Percentiles rank a stretch among this genome's conserved stretches.
Evolutionary conservation across 2,888 invertebrate genomes (phyloP).

Genomic region (Germaria angustata): DNA sequence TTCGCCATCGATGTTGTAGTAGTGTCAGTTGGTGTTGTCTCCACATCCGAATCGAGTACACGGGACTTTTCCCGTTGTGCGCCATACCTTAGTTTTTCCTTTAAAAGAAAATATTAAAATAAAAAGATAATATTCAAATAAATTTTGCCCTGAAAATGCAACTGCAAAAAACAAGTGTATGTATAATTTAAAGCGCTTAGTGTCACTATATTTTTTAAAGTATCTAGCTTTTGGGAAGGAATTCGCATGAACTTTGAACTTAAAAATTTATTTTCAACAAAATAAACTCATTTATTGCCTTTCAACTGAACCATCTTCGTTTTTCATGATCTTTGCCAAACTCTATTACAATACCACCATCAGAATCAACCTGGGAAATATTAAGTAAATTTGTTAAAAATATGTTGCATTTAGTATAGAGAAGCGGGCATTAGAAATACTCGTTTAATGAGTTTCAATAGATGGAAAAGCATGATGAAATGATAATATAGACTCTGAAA

Average conservation of each 20-base stretch:
- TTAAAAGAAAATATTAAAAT: constrained; percentile 36
- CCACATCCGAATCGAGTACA: constrained; percentile 70
- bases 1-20: constrained; percentile 71
- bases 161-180: not conserved
- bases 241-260: constrained; percentile 35
- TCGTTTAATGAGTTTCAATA: not conserved
- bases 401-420: constrained; percentile 12
- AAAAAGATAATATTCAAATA: not conserved
- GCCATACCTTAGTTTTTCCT: constrained; percentile 68
- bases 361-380: constrained; percentile 69
- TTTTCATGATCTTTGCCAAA: constrained; percentile 67
- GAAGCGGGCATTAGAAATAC: not conserved
- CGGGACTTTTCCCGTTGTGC: constrained; percentile 65
- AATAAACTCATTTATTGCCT: constrained; percentile 63
- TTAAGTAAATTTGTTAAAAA: constrained; percentile 48
- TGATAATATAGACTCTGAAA: not conserved
- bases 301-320: constrained; percentile 70
- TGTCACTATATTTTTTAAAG: constrained; percentile 22
- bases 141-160: not conserved
- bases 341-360: constrained; percentile 70
- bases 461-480: not conserved
- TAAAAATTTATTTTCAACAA: constrained; percentile 25
- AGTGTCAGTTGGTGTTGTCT: constrained; percentile 71
- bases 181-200: constrained; percentile 22
- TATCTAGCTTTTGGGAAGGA: constrained; percentile 25